Conservation (phyloP, 2,113 vertebrate genomes). For the Heterotis niloticus region DNA sequence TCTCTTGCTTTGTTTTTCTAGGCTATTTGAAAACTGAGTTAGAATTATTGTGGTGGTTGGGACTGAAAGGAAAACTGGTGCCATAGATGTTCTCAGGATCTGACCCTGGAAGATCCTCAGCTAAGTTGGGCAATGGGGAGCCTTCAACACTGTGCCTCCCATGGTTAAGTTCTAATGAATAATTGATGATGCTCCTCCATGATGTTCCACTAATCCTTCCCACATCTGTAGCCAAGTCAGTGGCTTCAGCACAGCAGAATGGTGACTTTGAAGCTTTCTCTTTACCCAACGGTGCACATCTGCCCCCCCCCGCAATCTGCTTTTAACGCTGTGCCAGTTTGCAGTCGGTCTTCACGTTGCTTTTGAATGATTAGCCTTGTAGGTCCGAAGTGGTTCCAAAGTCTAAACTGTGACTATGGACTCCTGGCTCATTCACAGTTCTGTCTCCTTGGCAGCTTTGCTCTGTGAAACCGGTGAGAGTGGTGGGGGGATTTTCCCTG, state of each 20-base stretch:
- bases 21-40: too few species aligned
- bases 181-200: slow-evolving; percentile 11
- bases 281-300: background rate
- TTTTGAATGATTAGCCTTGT: too few species aligned
- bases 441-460: background rate
- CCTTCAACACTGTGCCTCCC: background rate
- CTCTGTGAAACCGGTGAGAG: background rate
- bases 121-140: background rate
- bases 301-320: background rate
- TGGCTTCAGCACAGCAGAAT: background rate
- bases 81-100: background rate
- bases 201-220: slow-evolving; percentile 15
- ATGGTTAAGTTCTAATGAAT: slow-evolving; percentile 17
- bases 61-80: too few species aligned
- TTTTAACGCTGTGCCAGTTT: too few species aligned
- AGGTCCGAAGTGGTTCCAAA: too few species aligned
- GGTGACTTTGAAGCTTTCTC: background rate
- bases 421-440: too few species aligned
- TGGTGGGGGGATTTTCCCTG: background rate
- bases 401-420: too few species aligned
- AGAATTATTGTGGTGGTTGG: too few species aligned
- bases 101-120: background rate
- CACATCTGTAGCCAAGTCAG: slow-evolving; percentile 1
- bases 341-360: too few species aligned
- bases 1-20: too few species aligned